Conservation (phyloP, 2,888 invertebrate genomes). For the Uropetala carovei region DNA sequence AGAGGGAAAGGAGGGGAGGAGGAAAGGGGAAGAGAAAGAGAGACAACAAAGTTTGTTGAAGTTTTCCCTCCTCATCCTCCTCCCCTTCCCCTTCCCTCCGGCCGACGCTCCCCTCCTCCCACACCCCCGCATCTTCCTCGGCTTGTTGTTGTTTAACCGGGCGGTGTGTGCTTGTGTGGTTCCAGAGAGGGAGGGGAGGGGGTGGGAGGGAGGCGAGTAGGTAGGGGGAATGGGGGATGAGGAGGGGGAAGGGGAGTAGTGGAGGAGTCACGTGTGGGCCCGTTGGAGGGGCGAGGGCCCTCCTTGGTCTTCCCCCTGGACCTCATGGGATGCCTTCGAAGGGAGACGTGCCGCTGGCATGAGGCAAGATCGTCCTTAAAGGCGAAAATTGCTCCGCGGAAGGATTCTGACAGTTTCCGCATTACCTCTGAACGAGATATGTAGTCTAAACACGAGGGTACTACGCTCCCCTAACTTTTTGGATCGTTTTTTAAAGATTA, state of each 20-base stretch:
- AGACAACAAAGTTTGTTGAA: slow-evolving; percentile 35
- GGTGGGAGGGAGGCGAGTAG: not conserved
- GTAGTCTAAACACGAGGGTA: too few relatives aligned
- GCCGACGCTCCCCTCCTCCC: slow-evolving; percentile 21
- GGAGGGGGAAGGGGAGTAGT: not conserved
- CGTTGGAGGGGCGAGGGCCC: slow-evolving; percentile 6
- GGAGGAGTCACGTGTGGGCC: not conserved
- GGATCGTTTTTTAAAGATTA: too few relatives aligned
- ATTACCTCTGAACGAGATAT: too few relatives aligned
- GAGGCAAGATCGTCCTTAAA: not conserved
- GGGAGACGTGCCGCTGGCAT: not conserved
- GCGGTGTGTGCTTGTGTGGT: not conserved
- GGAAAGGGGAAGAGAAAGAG: not conserved
- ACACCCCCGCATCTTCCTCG: slow-evolving; percentile 19
- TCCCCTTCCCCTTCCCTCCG: not conserved
- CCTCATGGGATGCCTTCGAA: not conserved
- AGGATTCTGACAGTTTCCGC: not conserved
- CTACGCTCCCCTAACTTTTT: too few relatives aligned
- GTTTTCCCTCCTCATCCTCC: slow-evolving; percentile 19
- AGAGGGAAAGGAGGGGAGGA: not conserved
- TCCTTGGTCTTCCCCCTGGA: not conserved
- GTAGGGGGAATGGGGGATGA: not conserved
- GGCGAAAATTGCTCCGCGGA: not conserved
- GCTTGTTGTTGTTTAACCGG: slow-evolving; percentile 27
- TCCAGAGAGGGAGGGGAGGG: not conserved